phyloP scores from a whole-genome alignment of 1,140 invertebrate species.

The Ceratitis capitata region DNA sequence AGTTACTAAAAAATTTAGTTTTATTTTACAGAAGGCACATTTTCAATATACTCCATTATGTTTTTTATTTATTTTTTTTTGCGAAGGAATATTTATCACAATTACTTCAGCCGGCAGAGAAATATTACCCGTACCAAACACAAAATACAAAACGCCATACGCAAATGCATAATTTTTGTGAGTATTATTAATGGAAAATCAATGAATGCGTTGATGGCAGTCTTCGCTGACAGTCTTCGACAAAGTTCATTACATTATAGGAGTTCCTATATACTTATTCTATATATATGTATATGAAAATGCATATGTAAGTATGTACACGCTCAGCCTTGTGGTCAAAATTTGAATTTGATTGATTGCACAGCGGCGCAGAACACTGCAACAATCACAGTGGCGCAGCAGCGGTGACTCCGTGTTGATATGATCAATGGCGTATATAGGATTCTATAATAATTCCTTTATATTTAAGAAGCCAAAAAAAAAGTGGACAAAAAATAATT shows the following conservation, averaged over 20 bases:
- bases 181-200: slow-evolving; percentile 64
- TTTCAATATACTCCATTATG: background rate
- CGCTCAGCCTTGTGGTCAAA: slow-evolving; percentile 53
- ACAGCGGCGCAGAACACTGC: slow-evolving; percentile 38
- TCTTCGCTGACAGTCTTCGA: background rate
- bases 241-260: background rate
- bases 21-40: background rate
- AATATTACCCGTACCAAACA: slow-evolving; percentile 44
- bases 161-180: slow-evolving; percentile 45
- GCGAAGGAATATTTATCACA: slow-evolving; percentile 57
- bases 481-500: slow-evolving; percentile 9
- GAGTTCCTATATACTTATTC: background rate
- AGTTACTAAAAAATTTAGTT: background rate
- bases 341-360: slow-evolving; percentile 57
- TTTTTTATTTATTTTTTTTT: background rate
- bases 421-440: slow-evolving; percentile 18
- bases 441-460: background rate
- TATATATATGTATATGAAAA: background rate
- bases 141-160: slow-evolving; percentile 39
- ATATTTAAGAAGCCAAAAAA: slow-evolving; percentile 50
- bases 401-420: slow-evolving; percentile 1
- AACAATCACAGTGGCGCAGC: background rate
- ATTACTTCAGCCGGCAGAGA: slow-evolving; percentile 57
- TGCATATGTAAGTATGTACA: slow-evolving; percentile 40
- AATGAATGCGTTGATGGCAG: slow-evolving; percentile 46